Evolutionary conservation across 2,113 vertebrate genomes (phyloP).

Genomic region (Charadrius vociferus): DNA sequence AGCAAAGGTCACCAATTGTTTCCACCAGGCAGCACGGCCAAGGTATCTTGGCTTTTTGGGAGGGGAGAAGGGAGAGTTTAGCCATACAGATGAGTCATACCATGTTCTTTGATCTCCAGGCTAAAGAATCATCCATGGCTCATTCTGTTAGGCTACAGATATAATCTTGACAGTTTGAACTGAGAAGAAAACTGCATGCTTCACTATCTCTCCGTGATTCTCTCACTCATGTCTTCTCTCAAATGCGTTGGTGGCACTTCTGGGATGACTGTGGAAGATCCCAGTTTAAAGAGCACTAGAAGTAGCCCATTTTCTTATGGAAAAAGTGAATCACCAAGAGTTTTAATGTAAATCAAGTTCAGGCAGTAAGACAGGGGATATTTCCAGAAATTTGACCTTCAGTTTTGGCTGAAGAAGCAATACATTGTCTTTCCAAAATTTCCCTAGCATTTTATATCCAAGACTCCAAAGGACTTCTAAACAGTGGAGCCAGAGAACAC

Average conservation of each 20-base stretch:
- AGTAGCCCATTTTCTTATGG: background rate
- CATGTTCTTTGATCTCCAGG: background rate
- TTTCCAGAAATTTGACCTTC: constrained; percentile 1
- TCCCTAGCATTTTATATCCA: background rate
- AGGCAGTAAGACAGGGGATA: background rate
- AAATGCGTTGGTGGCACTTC: background rate
- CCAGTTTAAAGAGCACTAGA: background rate
- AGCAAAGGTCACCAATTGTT: background rate
- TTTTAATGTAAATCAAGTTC: background rate
- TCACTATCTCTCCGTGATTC: background rate
- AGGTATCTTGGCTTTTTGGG: background rate
- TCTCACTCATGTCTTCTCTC: background rate
- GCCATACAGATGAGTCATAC: background rate
- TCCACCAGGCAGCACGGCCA: background rate
- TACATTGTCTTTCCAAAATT: background rate
- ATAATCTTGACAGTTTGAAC: background rate
- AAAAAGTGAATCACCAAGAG: background rate
- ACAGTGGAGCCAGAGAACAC: background rate
- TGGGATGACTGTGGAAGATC: background rate
- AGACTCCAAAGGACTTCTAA: background rate
- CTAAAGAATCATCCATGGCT: background rate
- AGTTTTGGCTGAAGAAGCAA: background rate
- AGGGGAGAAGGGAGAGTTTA: background rate
- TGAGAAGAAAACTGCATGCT: background rate
- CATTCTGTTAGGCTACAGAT: background rate